Base-by-base conservation (phyloP, 2,113 vertebrate species). In the Rhinopithecus roxellana region DNA sequence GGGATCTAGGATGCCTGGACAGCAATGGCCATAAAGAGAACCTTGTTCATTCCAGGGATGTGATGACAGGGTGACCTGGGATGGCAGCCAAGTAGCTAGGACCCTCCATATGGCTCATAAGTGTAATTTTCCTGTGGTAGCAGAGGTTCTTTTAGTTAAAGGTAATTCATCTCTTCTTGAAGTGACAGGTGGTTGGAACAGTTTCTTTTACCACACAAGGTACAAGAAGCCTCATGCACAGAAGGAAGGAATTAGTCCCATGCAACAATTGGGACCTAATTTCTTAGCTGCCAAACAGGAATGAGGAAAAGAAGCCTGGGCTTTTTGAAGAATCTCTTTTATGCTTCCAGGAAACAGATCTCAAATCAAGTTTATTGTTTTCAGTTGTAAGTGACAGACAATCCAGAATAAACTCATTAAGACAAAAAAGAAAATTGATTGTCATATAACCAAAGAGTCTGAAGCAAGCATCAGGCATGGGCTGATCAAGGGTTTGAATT, bases 171-270 rank as follows among this genome's bases (percentile, higher is more conserved):
- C 75, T 90, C 77, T 83, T 83, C 92, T 64, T 48, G 75, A 93
- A 92, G 94, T 89, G 92, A 83, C 84, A 94, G 90, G 92, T 97
- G 94, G 84, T 74, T 59, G 93, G 75, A 67, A 79, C 30, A 40
- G 45, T 52, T 90, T 93, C 93, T 93, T 89, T 87, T 69, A 45
- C 69, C 45, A 59, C 70, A 40, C 50, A 40, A 80, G 94, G 86
- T 64, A 30, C 43, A 20, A 52, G 77, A 84, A 95, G 20, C 79
- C 83, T 92, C 57, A 40, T 78, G 87, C 64, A 95, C 94, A 97
- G 96, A 97, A 91, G 93, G 70, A 74, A 96, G 87, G 92, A 93
- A 97, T 96, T 87, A 92, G 72, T 87, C 89, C 61, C 87, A 87
- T 30, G 59, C 87, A 97, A 96, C 95, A 94, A 59, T 89, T 92